Base-by-base conservation (phyloP, 2,113 vertebrate species). In the Platysternon megacephalum region DNA sequence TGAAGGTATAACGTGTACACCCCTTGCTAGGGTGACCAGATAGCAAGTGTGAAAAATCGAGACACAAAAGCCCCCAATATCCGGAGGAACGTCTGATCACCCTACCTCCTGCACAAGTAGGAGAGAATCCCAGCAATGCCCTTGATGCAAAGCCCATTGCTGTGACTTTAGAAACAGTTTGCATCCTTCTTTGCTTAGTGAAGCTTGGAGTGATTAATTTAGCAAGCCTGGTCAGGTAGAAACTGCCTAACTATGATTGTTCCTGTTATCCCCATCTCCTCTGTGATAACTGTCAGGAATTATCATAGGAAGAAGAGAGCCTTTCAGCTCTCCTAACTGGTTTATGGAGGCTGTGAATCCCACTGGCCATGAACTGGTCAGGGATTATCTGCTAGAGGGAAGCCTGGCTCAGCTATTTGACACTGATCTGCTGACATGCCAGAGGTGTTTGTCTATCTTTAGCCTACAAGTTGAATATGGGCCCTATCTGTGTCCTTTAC, bases 361-460 rank as follows among this genome's bases (percentile, higher is more conserved):
- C 81, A 6, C 2, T 61, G 85, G 82, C 85, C 53, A 29, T 72
- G 81, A 68, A 24, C 74, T 79, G 94, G 42, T 5, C 46, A 85
- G 65, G 91, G 88, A 39, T 29, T 93, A 52, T 89, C 61, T 8
- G 16, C 7, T 17, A 26, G 94, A 88, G 79, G 91, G 92, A 95
- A 90, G 86, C 79, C 87, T 55, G 82, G 87, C 87, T 86, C 80
- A 87, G 84, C 95, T 58, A 21, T 90, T 68, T 29, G 48, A 87
- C 68, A 65, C 61, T 58, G 4, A 26, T 48, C 39, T 79, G 95
- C 94, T 94, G 96, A 85, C 95, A 83, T 21, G 76, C 0, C 13
- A 74, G 93, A 90, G 88, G 35, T 58, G 79, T 55, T 86, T 87
- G 80, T 72, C 97, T 98, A 97, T 97, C 84, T 96, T 97, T 98